phyloP scores from a whole-genome alignment of 2,888 invertebrate genomes.

The Drosophila algonquin region DNA sequence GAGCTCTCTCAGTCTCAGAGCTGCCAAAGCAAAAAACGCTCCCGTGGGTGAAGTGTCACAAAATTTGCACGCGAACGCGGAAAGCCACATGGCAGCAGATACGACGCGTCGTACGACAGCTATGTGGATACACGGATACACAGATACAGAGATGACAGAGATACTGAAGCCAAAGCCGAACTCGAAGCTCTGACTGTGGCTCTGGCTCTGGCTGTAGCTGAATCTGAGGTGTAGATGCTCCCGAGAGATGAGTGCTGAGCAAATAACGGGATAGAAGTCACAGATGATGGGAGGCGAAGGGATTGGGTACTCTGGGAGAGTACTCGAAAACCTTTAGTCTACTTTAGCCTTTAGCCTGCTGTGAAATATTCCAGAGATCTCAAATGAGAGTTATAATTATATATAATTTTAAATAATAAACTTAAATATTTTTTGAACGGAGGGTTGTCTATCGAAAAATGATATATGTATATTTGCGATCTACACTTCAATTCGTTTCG shows the following conservation, averaged over 20 bases:
- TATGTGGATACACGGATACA: constrained; percentile 6
- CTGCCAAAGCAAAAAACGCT: constrained; percentile 54
- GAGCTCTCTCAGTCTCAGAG: constrained; percentile 19
- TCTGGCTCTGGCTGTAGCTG: neutral
- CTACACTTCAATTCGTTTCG: too few species aligned
- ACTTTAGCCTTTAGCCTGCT: too few species aligned
- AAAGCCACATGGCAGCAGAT: constrained; percentile 64
- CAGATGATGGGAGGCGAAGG: neutral
- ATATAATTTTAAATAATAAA: too few species aligned
- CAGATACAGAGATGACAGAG: constrained; percentile 10
- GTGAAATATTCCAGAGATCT: too few species aligned
- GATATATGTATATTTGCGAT: too few species aligned
- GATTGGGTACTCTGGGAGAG: neutral
- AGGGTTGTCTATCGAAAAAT: too few species aligned
- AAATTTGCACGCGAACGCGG: constrained; percentile 74
- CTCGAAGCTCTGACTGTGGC: constrained; percentile 7
- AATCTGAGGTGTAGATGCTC: neutral
- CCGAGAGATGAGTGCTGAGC: constrained; percentile 9
- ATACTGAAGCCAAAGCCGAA: constrained; percentile 33
- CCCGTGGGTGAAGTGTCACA: constrained; percentile 79
- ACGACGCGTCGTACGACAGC: constrained; percentile 20
- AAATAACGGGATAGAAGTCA: constrained; percentile 15
- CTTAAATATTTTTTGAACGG: too few species aligned
- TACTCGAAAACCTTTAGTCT: too few species aligned
- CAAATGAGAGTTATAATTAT: too few species aligned